Conservation (phyloP, 1,140 invertebrate species). For the Polypedilum vanderplanki region DNA sequence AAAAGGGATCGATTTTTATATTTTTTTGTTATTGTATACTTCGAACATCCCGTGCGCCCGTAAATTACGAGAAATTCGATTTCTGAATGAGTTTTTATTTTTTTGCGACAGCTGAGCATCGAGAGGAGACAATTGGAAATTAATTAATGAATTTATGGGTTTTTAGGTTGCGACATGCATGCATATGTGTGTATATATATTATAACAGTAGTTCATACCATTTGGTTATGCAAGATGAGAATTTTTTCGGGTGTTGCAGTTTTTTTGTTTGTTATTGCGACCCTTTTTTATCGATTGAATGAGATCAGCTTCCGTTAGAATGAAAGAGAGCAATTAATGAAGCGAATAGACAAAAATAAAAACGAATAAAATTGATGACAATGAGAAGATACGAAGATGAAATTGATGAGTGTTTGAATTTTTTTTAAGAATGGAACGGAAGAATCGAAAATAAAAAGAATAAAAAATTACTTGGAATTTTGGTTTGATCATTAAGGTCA, state of each 20-base stretch:
- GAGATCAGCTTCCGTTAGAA: slow-evolving; percentile 5
- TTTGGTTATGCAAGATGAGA: too few species aligned
- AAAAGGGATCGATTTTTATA: slow-evolving; percentile 9
- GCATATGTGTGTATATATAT: background rate
- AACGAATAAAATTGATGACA: too few species aligned
- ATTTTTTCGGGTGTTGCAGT: background rate
- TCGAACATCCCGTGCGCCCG: background rate
- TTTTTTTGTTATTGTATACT: too few species aligned
- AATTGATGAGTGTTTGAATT: too few species aligned
- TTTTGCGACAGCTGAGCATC: slow-evolving; percentile 16
- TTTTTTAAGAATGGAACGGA: too few species aligned
- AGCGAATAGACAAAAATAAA: background rate
- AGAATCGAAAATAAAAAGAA: too few species aligned
- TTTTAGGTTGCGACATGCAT: background rate
- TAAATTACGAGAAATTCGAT: background rate
- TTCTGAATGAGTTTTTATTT: slow-evolving; percentile 9
- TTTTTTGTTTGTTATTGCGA: background rate
- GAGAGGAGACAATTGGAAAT: slow-evolving; percentile 17
- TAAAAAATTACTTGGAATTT: too few species aligned
- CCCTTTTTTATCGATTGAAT: slow-evolving; percentile 17
- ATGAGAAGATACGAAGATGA: too few species aligned
- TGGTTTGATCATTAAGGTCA: too few species aligned
- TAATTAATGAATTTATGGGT: slow-evolving; percentile 19
- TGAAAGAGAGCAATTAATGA: slow-evolving; percentile 3
- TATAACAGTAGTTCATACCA: too few species aligned